Evolutionary conservation across 2,797 vertebrate species (phyloP).

Genomic region (Gila robusta): DNA sequence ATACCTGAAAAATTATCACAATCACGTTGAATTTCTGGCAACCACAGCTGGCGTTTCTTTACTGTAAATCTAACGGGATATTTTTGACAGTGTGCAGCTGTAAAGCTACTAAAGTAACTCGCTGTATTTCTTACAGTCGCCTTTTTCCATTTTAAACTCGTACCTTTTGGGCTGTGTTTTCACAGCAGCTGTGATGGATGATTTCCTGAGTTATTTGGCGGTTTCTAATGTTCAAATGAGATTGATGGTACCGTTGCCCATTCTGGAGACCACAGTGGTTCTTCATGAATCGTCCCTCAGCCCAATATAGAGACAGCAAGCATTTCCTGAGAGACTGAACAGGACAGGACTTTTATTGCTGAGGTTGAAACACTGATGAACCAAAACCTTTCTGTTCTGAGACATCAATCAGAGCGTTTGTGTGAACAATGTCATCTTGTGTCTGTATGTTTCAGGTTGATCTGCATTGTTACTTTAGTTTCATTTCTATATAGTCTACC

Average conservation of each 20-base stretch:
- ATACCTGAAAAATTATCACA: too few species aligned
- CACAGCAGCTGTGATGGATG: conserved; percentile 23
- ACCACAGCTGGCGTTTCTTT: neutral
- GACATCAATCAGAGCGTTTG: neutral
- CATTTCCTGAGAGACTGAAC: conserved; percentile 15
- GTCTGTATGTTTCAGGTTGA: neutral
- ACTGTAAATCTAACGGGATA: neutral
- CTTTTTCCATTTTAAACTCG: conserved; percentile 11
- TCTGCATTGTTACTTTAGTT: neutral
- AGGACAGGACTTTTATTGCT: conserved; percentile 15
- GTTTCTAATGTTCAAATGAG: conserved; percentile 49
- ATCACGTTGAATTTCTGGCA: neutral
- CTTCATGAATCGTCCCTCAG: conserved; percentile 1
- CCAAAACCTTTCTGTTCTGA: neutral
- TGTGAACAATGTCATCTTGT: neutral
- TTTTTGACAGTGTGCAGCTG: neutral
- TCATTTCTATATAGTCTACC: neutral
- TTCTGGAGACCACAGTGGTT: conserved; percentile 36
- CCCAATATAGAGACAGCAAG: conserved; percentile 14
- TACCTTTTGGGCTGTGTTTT: conserved; percentile 1
- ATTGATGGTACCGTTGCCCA: conserved; percentile 46
- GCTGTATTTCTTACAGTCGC: neutral
- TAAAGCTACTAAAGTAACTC: neutral
- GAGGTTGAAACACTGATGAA: conserved; percentile 5
- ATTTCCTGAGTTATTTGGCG: conserved; percentile 20